Percentiles rank a stretch among this genome's conserved stretches.
Evolutionary conservation across 2,113 vertebrate genomes (phyloP).

Genomic region (Lophura nycthemera): DNA sequence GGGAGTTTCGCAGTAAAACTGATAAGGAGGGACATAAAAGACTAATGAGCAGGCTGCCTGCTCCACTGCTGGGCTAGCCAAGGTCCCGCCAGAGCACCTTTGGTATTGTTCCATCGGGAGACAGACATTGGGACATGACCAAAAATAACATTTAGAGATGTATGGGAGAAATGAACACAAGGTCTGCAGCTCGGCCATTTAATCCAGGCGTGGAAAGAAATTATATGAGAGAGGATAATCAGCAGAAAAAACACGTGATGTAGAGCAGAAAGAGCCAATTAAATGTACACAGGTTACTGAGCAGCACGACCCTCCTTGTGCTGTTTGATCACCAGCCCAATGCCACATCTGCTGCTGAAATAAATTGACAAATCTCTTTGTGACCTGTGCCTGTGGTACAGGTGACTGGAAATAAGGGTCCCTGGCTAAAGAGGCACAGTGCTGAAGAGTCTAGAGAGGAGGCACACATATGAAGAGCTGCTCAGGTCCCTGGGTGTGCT

Average conservation of each 20-base stretch:
- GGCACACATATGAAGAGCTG: too few species aligned
- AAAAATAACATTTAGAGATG: slow-evolving; percentile 12
- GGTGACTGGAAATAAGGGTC: neutral
- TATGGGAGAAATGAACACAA: neutral
- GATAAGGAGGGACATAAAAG: slow-evolving; percentile 59
- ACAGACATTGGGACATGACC: neutral
- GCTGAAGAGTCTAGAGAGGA: too few species aligned
- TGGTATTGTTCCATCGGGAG: slow-evolving; percentile 1
- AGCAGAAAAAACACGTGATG: accelerated
- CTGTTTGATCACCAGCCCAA: neutral
- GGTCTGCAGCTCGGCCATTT: neutral
- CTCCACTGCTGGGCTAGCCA: slow-evolving; percentile 6
- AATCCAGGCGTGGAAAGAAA: neutral
- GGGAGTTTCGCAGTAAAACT: slow-evolving; percentile 52
- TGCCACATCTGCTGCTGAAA: neutral
- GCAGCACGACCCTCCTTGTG: neutral
- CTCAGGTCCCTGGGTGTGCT: too few species aligned
- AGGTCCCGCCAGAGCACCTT: slow-evolving; percentile 35
- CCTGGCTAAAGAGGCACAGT: neutral
- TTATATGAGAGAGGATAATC: neutral
- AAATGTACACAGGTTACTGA: neutral
- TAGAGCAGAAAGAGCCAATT: neutral
- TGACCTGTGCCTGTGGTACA: neutral
- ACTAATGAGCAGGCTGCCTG: slow-evolving; percentile 1
- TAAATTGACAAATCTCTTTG: neutral